Evolutionary conservation across 2,113 vertebrate genomes (phyloP).

Genomic region (Pterocles gutturalis): DNA sequence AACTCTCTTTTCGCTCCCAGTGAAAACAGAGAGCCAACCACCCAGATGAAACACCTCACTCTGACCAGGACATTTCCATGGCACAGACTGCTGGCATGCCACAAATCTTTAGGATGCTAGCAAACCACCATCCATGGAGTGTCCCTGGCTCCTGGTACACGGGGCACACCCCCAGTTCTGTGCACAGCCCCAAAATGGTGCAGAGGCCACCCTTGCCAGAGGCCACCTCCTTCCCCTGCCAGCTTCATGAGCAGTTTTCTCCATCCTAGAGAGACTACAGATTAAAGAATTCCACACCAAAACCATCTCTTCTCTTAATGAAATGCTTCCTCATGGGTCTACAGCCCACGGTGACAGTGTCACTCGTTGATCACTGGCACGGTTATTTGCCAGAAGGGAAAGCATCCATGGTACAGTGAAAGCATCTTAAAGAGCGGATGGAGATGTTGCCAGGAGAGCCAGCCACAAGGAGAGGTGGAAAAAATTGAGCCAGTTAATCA

Average conservation of each 20-base stretch:
- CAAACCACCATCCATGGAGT: not conserved
- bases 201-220: not conserved
- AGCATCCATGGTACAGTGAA: not conserved
- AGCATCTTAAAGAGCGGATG: not conserved
- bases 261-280: not conserved
- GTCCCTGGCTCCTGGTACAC: not conserved
- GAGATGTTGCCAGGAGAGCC: not conserved
- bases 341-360: not conserved
- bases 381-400: not conserved
- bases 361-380: not conserved
- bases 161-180: not conserved
- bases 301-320: not conserved
- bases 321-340: not conserved
- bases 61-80: not conserved
- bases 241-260: not conserved
- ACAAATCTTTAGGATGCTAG: not conserved
- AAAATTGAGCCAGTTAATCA: constrained; percentile 19
- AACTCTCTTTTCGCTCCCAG: not conserved
- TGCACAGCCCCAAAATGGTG: not conserved
- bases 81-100: not conserved
- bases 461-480: not conserved
- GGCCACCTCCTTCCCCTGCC: not conserved
- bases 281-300: not conserved
- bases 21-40: not conserved
- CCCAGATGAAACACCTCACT: not conserved